phyloP scores from a whole-genome alignment of 2,113 vertebrate genomes.

The Crotalus tigris region DNA sequence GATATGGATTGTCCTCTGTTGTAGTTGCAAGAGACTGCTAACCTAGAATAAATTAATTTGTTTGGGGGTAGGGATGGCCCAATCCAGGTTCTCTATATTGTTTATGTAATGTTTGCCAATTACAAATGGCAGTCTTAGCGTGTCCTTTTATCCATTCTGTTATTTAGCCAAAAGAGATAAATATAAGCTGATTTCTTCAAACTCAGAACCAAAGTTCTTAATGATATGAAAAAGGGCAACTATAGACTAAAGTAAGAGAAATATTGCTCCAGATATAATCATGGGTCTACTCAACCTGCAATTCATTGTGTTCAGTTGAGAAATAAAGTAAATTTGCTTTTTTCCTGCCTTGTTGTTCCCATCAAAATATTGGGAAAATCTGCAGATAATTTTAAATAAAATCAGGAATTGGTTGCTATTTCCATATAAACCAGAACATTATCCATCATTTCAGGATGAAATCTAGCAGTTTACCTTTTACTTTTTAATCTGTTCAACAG shows the following conservation, averaged over 20 bases:
- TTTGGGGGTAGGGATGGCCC: too few species aligned
- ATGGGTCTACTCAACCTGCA: not conserved
- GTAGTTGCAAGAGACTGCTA: not conserved
- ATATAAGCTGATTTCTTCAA: not conserved
- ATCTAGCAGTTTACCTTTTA: not conserved
- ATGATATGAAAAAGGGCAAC: not conserved
- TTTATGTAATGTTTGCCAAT: not conserved
- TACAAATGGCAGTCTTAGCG: not conserved
- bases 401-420: accelerated
- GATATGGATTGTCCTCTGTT: not conserved
- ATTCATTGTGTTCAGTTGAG: not conserved
- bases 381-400: slow-evolving; percentile 8
- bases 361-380: not conserved
- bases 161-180: not conserved
- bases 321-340: slow-evolving; percentile 10
- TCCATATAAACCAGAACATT: not conserved
- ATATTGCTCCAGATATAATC: not conserved
- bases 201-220: not conserved
- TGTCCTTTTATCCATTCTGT: not conserved
- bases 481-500: not conserved
- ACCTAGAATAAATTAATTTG: not conserved
- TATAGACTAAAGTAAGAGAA: not conserved
- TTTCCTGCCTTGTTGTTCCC: not conserved
- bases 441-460: not conserved
- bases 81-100: not conserved